Base-by-base conservation (phyloP, 2,797 vertebrate genomes). In the Chaunax sp. region DNA sequence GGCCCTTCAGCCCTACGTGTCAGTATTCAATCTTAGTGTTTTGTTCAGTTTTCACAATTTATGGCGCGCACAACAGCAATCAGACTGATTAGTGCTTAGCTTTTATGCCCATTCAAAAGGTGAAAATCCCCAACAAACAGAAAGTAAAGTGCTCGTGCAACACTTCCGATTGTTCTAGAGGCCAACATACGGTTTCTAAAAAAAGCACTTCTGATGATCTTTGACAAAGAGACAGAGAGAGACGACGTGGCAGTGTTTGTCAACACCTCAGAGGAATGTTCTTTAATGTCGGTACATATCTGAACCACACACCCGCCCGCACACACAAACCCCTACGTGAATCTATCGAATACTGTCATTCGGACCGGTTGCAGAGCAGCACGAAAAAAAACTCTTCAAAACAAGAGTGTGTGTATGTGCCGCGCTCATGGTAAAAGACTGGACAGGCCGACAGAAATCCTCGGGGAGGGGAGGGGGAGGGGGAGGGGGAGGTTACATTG, bases 341-440 rank as follows among this genome's bases (percentile, higher is more conserved):
- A 87, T 88, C 93, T 92, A 94, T 94, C 93, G 94, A 95, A 93
- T 95, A 92, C 89, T 85, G 90, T 91, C 90, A 78, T 77, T 86
- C 52, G 62, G 87, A 90, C 82, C 12, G 38, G 82, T 81, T 77
- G 65, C 81, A 47, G 81, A 78, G 84, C 50, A 18, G 61, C 57
- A 33, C 37, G 4, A 19, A 60, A 19, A 60, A 22, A 61, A 65
- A 94, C 87, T 87, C 93, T 85, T 87, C 88, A 85, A 80, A 71
- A 90, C 69, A 76, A 78, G 90, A 92, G 92, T 78, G 89, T 15
- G 60, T 10, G 33, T 20, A 20, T 28, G 37, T 47, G 43, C 91
- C 64, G 87, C 88, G 90, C 89, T 62, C 81, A 74, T 54, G 62
- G 50, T 65, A 5, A 50, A 77, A 72, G 84, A 76, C 3, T 33